These are phyloP conservation scores for Rhodophaea formosa DNA, from an alignment of 2,888 invertebrate species.

Conservation along the genomic window DNA sequence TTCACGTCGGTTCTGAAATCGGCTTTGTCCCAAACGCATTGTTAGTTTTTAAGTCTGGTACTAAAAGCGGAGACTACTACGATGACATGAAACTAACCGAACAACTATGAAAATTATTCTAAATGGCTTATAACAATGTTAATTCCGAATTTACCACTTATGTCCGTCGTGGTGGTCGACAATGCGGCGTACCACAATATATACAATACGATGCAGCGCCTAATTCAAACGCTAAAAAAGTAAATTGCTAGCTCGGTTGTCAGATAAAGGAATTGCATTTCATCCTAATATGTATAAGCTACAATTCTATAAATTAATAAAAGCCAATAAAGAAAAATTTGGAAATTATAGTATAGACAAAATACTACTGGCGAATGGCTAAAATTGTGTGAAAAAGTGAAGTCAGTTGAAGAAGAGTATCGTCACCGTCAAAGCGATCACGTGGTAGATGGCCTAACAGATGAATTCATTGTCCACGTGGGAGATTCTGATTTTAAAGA, in stretches of 20 bases:
- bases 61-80: constrained; percentile 30
- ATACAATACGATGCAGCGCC: constrained; percentile 25
- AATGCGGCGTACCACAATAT: constrained; percentile 37
- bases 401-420: constrained; percentile 20
- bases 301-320: constrained; percentile 25
- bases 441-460: constrained; percentile 18
- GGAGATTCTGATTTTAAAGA: not conserved
- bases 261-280: constrained; percentile 22
- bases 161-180: constrained; percentile 31
- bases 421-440: constrained; percentile 21
- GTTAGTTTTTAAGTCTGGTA: too few relatives aligned
- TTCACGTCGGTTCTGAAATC: not conserved
- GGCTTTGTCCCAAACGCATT: too few relatives aligned
- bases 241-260: constrained; percentile 28
- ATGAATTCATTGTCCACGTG: constrained; percentile 18
- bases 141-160: constrained; percentile 33
- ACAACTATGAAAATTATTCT: constrained; percentile 29
- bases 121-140: constrained; percentile 34
- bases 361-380: constrained; percentile 19
- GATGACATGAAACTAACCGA: too few relatives aligned
- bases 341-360: constrained; percentile 16
- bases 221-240: constrained; percentile 25
- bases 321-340: constrained; percentile 18
- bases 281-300: constrained; percentile 20
- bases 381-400: constrained; percentile 18